Evolutionary conservation across 1,140 invertebrate species (phyloP).

Genomic region (Hermatobates lingyangjiaoensis): DNA sequence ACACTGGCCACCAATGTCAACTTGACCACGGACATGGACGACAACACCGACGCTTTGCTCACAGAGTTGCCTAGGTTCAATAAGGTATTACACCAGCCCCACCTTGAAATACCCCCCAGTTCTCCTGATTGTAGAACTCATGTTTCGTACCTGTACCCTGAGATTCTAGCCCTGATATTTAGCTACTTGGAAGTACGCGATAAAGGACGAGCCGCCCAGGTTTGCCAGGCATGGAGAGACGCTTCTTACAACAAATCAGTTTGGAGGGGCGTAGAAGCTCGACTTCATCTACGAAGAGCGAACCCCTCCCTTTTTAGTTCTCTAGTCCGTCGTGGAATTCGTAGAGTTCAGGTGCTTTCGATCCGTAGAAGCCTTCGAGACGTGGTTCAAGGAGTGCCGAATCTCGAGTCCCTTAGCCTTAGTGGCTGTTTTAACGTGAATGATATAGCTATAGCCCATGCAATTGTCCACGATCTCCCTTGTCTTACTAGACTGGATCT

Average conservation of each 20-base stretch:
- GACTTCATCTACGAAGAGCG: slow-evolving; percentile 65
- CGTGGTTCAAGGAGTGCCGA: slow-evolving; percentile 66
- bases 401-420: slow-evolving; percentile 69
- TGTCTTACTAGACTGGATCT: slow-evolving; percentile 63
- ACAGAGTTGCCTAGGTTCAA: slow-evolving; percentile 23
- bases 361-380: slow-evolving; percentile 65
- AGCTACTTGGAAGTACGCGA: slow-evolving; percentile 71
- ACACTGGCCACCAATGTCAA: no score
- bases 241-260: slow-evolving; percentile 79
- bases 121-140: slow-evolving; percentile 39
- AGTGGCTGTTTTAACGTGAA: slow-evolving; percentile 87
- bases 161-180: slow-evolving; percentile 81
- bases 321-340: slow-evolving; percentile 68
- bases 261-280: slow-evolving; percentile 81
- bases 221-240: slow-evolving; percentile 75
- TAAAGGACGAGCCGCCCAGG: slow-evolving; percentile 68
- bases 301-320: slow-evolving; percentile 68
- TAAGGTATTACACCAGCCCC: slow-evolving; percentile 31
- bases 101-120: slow-evolving; percentile 25
- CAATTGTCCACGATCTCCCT: slow-evolving; percentile 50
- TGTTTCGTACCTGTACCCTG: slow-evolving; percentile 76
- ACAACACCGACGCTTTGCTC: not conserved
- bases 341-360: slow-evolving; percentile 73
- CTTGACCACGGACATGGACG: slow-evolving; percentile 1
- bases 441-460: slow-evolving; percentile 56